These are phyloP conservation scores for Fragum whitleyi DNA, from an alignment of 2,888 invertebrate genomes.

Conservation along the genomic window DNA sequence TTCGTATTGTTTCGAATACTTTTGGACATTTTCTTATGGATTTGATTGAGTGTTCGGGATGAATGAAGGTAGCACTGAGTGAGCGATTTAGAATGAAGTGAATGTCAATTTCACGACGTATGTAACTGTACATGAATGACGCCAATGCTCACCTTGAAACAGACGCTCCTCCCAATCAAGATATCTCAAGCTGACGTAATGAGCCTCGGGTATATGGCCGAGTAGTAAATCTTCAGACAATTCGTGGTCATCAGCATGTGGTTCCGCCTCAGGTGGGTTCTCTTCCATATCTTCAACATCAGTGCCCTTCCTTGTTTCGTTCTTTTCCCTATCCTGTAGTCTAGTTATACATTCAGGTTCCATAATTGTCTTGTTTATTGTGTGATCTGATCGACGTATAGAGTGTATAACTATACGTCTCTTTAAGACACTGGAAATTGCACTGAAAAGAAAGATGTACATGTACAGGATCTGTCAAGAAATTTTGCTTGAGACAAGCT, in stretches of 20 bases:
- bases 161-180: constrained; percentile 43
- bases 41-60: too few relatives aligned
- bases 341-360: neutral
- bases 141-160: constrained; percentile 27
- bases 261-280: neutral
- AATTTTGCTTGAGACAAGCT: too few relatives aligned
- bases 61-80: too few relatives aligned
- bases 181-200: constrained; percentile 58
- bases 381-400: constrained; percentile 3
- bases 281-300: neutral
- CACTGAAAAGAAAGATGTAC: constrained; percentile 19
- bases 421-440: constrained; percentile 35
- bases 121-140: too few relatives aligned
- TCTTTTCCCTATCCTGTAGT: neutral
- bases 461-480: too few relatives aligned
- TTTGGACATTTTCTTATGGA: too few relatives aligned
- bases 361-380: constrained; percentile 21
- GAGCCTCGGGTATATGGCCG: constrained; percentile 52
- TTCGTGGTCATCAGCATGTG: neutral
- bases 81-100: too few relatives aligned
- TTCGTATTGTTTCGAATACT: too few relatives aligned
- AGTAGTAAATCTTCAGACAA: constrained; percentile 36
- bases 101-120: too few relatives aligned
- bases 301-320: neutral
- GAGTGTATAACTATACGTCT: constrained; percentile 28